Evolutionary conservation across 2,113 vertebrate genomes (phyloP).

Genomic region (Neolamprologus hecqui): DNA sequence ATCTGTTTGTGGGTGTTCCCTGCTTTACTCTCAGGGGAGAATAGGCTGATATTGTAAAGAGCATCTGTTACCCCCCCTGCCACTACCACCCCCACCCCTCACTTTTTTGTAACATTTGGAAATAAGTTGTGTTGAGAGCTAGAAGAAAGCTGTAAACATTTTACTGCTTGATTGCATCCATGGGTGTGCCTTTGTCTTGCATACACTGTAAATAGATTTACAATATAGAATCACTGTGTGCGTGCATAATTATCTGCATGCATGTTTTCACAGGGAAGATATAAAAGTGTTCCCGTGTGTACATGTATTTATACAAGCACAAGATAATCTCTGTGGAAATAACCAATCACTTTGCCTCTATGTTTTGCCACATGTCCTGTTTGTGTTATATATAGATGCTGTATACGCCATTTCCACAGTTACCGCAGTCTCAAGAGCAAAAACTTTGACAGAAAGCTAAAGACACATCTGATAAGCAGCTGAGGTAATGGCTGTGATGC

Average conservation of each 20-base stretch:
- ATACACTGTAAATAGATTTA: background rate
- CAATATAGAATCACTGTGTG: background rate
- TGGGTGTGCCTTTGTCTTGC: background rate
- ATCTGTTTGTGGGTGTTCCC: background rate
- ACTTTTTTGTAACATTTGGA: background rate
- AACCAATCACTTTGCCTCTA: constrained; percentile 24
- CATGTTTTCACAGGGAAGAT: background rate
- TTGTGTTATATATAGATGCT: constrained; percentile 43
- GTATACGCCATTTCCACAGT: background rate
- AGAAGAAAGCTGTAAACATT: background rate
- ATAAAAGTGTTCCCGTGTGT: background rate
- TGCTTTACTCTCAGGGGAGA: background rate
- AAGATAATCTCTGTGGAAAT: background rate
- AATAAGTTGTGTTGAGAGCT: background rate
- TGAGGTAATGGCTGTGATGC: background rate
- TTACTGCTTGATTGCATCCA: background rate
- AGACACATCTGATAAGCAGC: background rate
- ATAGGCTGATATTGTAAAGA: background rate
- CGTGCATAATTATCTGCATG: background rate
- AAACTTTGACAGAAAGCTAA: constrained; percentile 28
- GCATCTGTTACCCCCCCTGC: background rate
- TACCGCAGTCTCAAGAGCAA: background rate
- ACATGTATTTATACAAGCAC: background rate
- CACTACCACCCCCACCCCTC: background rate
- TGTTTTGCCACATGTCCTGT: constrained; percentile 27